A percentile compares a stretch with the other conserved stretches of the same genome.
Evolutionary conservation across 2,113 vertebrate species (phyloP).

Genomic region (Sorex fumeus): DNA sequence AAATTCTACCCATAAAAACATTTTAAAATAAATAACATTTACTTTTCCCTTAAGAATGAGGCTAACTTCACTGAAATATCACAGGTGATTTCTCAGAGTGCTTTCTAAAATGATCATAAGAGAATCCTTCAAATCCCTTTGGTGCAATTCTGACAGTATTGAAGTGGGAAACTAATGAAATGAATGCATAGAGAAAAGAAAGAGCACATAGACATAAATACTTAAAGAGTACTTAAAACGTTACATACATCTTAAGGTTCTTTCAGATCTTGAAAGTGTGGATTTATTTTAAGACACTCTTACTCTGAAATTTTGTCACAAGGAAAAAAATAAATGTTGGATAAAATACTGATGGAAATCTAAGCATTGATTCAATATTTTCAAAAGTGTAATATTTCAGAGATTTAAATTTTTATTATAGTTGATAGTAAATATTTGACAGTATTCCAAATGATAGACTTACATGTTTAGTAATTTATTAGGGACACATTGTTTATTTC

Average conservation of each 20-base stretch:
- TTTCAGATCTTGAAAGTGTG: background rate
- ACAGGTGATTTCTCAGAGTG: background rate
- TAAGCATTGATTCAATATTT: background rate
- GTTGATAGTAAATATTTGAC: background rate
- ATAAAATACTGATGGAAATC: background rate
- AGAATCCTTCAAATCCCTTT: constrained; percentile 23
- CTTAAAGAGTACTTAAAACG: background rate
- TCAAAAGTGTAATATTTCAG: background rate
- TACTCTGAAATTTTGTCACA: background rate
- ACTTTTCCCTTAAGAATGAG: background rate
- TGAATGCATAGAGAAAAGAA: background rate
- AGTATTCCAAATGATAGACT: background rate
- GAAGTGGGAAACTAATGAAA: constrained; percentile 13
- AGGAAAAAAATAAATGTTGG: background rate
- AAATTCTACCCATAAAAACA: background rate
- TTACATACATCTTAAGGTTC: background rate
- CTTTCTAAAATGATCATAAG: background rate
- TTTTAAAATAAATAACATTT: constrained; percentile 31
- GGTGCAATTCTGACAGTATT: background rate
- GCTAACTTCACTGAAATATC: background rate
- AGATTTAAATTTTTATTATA: background rate
- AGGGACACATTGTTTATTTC: background rate
- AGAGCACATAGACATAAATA: background rate
- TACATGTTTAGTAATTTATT: background rate
- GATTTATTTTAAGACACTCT: background rate